Evolutionary conservation across 2,888 invertebrate genomes (phyloP).

Genomic region (Thymelicus sylvestris): DNA sequence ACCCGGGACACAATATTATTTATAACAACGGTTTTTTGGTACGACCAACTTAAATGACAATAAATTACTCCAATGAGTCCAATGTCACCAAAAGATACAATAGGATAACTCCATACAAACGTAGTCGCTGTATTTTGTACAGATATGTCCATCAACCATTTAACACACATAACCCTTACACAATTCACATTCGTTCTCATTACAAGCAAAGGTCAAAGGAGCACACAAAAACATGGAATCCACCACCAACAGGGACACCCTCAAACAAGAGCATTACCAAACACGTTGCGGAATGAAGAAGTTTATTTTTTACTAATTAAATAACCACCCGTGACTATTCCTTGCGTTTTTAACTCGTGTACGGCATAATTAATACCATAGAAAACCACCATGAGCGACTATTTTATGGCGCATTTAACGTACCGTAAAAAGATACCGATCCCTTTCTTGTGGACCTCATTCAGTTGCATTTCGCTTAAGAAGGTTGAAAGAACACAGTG

Average conservation of each 20-base stretch:
- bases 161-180: not conserved
- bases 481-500: too few relatives aligned
- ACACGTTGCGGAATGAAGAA: slow-evolving; percentile 25
- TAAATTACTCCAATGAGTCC: too few relatives aligned
- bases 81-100: too few relatives aligned
- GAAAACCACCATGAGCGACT: slow-evolving; percentile 14
- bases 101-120: too few relatives aligned
- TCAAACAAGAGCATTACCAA: slow-evolving; percentile 11
- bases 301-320: slow-evolving; percentile 20
- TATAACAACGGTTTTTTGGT: too few relatives aligned
- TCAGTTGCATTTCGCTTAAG: too few relatives aligned
- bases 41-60: too few relatives aligned
- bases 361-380: slow-evolving; percentile 23
- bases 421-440: slow-evolving; percentile 22
- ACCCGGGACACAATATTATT: too few relatives aligned
- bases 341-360: slow-evolving; percentile 13
- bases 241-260: slow-evolving; percentile 17
- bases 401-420: slow-evolving; percentile 27
- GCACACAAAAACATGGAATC: slow-evolving; percentile 8
- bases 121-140: too few relatives aligned
- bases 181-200: not conserved
- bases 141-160: not conserved
- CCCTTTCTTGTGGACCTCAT: slow-evolving; percentile 11
- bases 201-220: slow-evolving; percentile 15
- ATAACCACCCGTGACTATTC: slow-evolving; percentile 20